A percentile compares a stretch with the other conserved stretches of the same genome.
phyloP scores from a whole-genome alignment of 2,797 vertebrate species.

The Anguilla pacifica region DNA sequence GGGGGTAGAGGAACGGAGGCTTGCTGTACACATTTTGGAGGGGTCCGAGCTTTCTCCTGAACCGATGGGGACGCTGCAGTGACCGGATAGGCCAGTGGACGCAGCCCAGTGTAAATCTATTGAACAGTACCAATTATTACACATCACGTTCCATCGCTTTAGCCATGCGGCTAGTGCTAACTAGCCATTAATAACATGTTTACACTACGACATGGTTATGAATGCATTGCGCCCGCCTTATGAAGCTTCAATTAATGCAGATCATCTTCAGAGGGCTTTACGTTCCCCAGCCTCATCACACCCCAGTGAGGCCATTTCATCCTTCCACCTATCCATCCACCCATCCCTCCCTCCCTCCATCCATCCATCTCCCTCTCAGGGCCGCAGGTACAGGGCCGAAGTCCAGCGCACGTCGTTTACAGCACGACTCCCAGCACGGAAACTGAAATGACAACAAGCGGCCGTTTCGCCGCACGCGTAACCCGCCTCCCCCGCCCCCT shows the following conservation, averaged over 20 bases:
- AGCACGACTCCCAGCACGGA: constrained; percentile 37
- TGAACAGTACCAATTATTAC: too few relatives aligned
- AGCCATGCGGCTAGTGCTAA: too few relatives aligned
- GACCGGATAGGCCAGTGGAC: too few relatives aligned
- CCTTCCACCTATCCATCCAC: too few relatives aligned
- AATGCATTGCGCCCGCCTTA: background rate
- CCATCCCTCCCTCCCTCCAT: too few relatives aligned
- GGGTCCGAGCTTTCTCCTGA: too few relatives aligned
- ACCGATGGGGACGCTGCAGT: too few relatives aligned
- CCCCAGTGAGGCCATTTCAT: background rate
- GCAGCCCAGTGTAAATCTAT: too few relatives aligned
- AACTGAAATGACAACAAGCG: background rate
- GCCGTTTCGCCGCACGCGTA: background rate
- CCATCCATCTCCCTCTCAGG: background rate
- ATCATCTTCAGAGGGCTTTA: background rate
- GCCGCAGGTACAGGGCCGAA: constrained; percentile 38
- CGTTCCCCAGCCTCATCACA: background rate
- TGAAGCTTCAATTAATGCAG: background rate
- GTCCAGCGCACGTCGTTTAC: constrained; percentile 41
- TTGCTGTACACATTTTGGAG: too few relatives aligned
- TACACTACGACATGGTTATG: background rate
- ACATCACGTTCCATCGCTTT: too few relatives aligned
- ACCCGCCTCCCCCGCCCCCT: background rate
- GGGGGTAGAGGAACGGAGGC: too few relatives aligned
- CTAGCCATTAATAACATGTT: background rate